A percentile compares a stretch with the other conserved stretches of the same genome.
phyloP scores from a whole-genome alignment of 2,888 invertebrate genomes.

The Syrphus vitripennis region DNA sequence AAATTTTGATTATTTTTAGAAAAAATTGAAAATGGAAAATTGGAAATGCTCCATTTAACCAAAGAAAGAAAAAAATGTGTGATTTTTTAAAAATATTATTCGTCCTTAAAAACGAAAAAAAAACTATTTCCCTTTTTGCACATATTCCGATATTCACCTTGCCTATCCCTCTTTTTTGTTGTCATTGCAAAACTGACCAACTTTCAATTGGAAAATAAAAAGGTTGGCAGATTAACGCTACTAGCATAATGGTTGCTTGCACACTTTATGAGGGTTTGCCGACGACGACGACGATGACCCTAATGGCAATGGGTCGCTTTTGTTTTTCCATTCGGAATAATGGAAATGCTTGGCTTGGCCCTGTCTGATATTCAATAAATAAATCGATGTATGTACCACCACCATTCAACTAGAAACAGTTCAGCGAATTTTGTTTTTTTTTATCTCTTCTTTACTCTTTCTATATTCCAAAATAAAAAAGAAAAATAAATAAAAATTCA shows the following conservation, averaged over 20 bases:
- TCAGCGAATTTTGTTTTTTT: slow-evolving; percentile 19
- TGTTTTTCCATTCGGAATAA: slow-evolving; percentile 33
- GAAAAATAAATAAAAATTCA: slow-evolving; percentile 27
- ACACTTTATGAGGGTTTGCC: slow-evolving; percentile 38
- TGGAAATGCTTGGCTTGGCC: background rate
- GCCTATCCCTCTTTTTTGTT: background rate
- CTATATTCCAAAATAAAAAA: background rate
- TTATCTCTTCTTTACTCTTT: slow-evolving; percentile 23
- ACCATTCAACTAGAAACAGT: slow-evolving; percentile 12
- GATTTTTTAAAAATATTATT: too few species aligned
- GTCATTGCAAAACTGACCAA: slow-evolving; percentile 47
- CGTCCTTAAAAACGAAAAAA: too few species aligned
- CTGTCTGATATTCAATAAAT: slow-evolving; percentile 20
- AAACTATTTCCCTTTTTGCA: background rate
- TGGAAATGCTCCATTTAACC: too few species aligned
- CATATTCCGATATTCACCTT: background rate
- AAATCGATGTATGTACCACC: slow-evolving; percentile 29
- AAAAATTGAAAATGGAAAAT: too few species aligned
- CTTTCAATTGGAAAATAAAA: slow-evolving; percentile 18
- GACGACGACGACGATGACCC: too few species aligned
- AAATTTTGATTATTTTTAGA: too few species aligned
- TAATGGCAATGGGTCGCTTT: slow-evolving; percentile 10
- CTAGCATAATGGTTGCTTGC: slow-evolving; percentile 52
- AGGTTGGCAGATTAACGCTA: slow-evolving; percentile 42
- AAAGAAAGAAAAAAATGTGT: too few species aligned